phyloP scores from a whole-genome alignment of 2,797 vertebrate genomes.

The Malurus leucopterus region DNA sequence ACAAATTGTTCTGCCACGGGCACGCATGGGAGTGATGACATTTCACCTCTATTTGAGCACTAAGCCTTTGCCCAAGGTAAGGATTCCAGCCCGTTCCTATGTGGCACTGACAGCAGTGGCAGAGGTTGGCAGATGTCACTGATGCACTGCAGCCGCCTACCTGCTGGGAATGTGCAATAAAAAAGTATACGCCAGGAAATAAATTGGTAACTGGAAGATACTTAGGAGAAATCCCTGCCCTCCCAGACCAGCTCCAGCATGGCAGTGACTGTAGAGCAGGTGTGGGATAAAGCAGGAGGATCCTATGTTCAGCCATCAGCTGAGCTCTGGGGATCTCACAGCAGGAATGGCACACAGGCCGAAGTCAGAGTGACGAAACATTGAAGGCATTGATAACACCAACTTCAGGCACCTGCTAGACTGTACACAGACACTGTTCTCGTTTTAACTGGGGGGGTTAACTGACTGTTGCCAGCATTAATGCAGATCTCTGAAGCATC shows the following conservation, averaged over 20 bases:
- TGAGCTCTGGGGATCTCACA: accelerated
- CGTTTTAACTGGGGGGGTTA: background rate
- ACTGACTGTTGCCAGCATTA: background rate
- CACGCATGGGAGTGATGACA: accelerated
- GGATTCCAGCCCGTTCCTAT: background rate
- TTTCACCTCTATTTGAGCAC: background rate
- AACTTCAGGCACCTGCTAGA: background rate
- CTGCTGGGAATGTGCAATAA: background rate
- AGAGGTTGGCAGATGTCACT: accelerated
- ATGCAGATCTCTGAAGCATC: background rate
- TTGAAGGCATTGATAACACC: background rate
- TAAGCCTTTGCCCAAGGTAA: background rate
- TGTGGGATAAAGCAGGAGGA: background rate
- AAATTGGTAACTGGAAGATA: slow-evolving; percentile 7
- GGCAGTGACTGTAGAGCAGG: slow-evolving; percentile 3
- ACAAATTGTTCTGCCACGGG: background rate
- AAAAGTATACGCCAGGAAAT: background rate
- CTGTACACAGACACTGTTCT: accelerated
- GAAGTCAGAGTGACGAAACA: background rate
- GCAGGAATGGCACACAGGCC: accelerated
- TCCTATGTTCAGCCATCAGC: accelerated
- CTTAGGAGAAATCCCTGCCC: slow-evolving; percentile 16
- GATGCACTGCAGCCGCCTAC: background rate
- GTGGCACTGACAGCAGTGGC: accelerated
- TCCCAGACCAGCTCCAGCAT: background rate